Percentiles rank a stretch among this genome's conserved stretches.
phyloP scores from a whole-genome alignment of 2,888 invertebrate species.

The Alsophila aescularia region DNA sequence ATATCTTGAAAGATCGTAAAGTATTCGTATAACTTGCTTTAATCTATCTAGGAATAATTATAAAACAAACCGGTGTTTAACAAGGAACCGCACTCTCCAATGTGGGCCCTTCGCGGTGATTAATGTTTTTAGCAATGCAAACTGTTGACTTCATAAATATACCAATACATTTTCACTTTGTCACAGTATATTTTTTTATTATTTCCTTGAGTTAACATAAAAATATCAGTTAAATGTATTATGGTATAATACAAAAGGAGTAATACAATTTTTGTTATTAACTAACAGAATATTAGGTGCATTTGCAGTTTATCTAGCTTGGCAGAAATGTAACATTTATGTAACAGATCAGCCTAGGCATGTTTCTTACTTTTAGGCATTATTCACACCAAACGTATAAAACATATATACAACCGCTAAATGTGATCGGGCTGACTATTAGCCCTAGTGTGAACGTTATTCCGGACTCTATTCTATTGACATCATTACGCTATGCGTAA shows the following conservation, averaged over 20 bases:
- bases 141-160: no score
- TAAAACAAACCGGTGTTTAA: conserved; percentile 51
- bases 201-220: no score
- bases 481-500: no score
- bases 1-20: conserved; percentile 34
- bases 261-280: not conserved
- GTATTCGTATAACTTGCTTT: conserved; percentile 47
- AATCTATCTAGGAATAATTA: conserved; percentile 51
- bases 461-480: no score
- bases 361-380: not conserved
- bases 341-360: conserved; percentile 9
- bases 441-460: no score
- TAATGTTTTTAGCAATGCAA: conserved; percentile 26
- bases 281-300: not conserved
- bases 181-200: not conserved
- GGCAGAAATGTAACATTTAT: conserved; percentile 25
- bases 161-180: not conserved
- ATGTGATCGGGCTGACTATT: no score
- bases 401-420: no score
- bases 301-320: conserved; percentile 31
- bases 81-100: conserved; percentile 51
- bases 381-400: no score
- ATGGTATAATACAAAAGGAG: not conserved
- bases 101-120: conserved; percentile 37
- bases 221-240: not conserved